Percentiles rank a stretch among this genome's conserved stretches.
Conservation (phyloP, 2,797 vertebrate genomes). For the Denticeps clupeoides region DNA sequence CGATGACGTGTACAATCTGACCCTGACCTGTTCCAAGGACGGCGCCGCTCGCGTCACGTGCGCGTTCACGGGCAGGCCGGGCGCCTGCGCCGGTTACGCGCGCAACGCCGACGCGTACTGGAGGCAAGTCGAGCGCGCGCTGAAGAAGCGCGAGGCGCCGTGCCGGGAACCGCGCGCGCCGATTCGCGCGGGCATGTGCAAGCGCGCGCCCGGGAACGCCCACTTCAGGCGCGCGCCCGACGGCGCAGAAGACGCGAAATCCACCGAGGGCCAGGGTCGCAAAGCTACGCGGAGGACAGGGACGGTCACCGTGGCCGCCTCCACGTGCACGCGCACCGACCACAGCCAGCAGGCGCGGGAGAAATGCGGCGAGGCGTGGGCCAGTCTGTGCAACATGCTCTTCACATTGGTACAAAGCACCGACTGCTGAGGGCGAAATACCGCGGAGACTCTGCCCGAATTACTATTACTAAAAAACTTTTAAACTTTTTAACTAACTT, state of each 20-base stretch:
- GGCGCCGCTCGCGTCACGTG: constrained; percentile 40
- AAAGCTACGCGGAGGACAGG: neutral
- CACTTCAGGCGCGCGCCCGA: constrained; percentile 54
- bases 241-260: neutral
- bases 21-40: constrained; percentile 50
- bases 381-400: constrained; percentile 68
- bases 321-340: constrained; percentile 46
- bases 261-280: neutral
- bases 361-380: constrained; percentile 64
- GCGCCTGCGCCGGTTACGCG: constrained; percentile 51
- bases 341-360: constrained; percentile 58
- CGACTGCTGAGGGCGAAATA: too few relatives aligned
- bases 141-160: constrained; percentile 55
- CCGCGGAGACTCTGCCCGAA: too few relatives aligned
- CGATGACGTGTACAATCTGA: constrained; percentile 36
- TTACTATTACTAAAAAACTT: too few relatives aligned
- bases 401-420: constrained; percentile 66
- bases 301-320: constrained; percentile 26
- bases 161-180: constrained; percentile 56
- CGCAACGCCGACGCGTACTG: constrained; percentile 58
- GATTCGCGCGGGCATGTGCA: constrained; percentile 65
- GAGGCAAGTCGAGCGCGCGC: constrained; percentile 65
- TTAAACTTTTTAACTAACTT: too few relatives aligned
- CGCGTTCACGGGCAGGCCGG: constrained; percentile 60
- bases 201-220: constrained; percentile 54